phyloP scores from a whole-genome alignment of 2,797 vertebrate genomes.

The Chelonia mydas region DNA sequence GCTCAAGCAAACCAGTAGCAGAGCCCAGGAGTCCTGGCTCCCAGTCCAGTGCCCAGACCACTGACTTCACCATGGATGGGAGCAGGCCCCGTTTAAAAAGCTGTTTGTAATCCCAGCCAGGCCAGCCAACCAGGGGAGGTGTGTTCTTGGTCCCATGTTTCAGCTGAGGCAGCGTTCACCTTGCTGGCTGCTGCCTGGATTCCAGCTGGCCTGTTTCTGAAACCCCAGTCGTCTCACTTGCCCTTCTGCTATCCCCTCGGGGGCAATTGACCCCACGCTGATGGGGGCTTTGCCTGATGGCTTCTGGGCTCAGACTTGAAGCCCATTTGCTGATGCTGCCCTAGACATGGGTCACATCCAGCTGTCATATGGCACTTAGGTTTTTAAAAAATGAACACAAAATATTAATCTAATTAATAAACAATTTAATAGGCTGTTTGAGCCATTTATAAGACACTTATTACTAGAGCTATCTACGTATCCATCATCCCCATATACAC shows the following conservation, averaged over 20 bases:
- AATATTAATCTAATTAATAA: too few species aligned
- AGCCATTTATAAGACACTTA: background rate
- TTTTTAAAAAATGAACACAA: too few species aligned
- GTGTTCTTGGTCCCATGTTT: background rate
- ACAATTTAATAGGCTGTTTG: too few species aligned
- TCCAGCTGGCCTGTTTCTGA: background rate
- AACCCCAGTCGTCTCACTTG: accelerated
- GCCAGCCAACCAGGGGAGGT: background rate
- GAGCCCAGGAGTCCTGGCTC: background rate
- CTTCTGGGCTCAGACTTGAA: background rate
- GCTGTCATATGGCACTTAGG: background rate
- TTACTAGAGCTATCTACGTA: background rate
- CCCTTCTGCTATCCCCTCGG: background rate
- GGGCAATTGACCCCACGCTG: background rate
- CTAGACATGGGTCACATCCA: background rate
- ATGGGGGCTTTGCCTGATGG: background rate
- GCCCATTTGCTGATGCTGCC: background rate
- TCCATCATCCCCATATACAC: background rate
- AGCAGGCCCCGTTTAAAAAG: background rate
- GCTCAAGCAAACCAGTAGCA: too few species aligned
- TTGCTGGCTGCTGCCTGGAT: background rate
- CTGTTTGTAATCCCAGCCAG: background rate
- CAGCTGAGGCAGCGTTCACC: background rate
- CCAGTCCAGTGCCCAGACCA: too few species aligned
- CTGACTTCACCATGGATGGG: background rate